Evolutionary conservation across 2,113 vertebrate genomes (phyloP).

Genomic region (Hoplias malabaricus): DNA sequence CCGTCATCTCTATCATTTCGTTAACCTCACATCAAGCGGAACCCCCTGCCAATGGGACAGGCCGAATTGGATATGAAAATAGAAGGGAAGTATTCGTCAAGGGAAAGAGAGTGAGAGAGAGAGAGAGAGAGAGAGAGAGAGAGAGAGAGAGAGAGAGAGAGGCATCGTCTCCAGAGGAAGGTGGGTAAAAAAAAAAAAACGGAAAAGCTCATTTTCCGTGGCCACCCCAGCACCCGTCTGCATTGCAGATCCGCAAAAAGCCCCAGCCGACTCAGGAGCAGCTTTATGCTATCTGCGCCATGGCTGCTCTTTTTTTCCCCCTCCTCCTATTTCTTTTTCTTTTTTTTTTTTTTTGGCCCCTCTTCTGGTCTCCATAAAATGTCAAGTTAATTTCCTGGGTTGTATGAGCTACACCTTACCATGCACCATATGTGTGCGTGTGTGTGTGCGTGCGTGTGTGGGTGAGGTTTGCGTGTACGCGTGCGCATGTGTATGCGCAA

Average conservation of each 20-base stretch:
- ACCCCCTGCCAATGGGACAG: slow-evolving; percentile 51
- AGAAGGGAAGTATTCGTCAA: slow-evolving; percentile 38
- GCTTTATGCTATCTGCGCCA: slow-evolving; percentile 85
- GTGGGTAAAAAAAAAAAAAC: slow-evolving; percentile 62
- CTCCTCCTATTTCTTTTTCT: slow-evolving; percentile 63
- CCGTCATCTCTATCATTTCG: slow-evolving; percentile 49
- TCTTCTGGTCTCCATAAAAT: slow-evolving; percentile 84
- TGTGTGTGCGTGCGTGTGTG: slow-evolving; percentile 65
- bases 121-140: slow-evolving; percentile 48
- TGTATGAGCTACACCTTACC: slow-evolving; percentile 89
- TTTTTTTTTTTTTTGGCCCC: slow-evolving; percentile 77
- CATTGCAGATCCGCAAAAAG: slow-evolving; percentile 77
- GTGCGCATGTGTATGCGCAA: slow-evolving; percentile 42
- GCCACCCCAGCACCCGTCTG: slow-evolving; percentile 71
- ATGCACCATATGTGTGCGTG: slow-evolving; percentile 82
- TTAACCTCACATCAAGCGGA: slow-evolving; percentile 57
- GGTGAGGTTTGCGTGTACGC: slow-evolving; percentile 44
- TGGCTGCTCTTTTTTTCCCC: slow-evolving; percentile 75
- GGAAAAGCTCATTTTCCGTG: slow-evolving; percentile 72
- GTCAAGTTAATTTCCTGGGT: slow-evolving; percentile 97
- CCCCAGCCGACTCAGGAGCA: slow-evolving; percentile 59
- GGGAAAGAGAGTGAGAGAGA: slow-evolving; percentile 56
- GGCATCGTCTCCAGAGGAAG: slow-evolving; percentile 66
- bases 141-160: slow-evolving; percentile 55
- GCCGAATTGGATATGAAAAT: slow-evolving; percentile 64